These are phyloP conservation scores for Anguilla rostrata DNA, from an alignment of 2,113 vertebrate genomes.

Conservation along the genomic window DNA sequence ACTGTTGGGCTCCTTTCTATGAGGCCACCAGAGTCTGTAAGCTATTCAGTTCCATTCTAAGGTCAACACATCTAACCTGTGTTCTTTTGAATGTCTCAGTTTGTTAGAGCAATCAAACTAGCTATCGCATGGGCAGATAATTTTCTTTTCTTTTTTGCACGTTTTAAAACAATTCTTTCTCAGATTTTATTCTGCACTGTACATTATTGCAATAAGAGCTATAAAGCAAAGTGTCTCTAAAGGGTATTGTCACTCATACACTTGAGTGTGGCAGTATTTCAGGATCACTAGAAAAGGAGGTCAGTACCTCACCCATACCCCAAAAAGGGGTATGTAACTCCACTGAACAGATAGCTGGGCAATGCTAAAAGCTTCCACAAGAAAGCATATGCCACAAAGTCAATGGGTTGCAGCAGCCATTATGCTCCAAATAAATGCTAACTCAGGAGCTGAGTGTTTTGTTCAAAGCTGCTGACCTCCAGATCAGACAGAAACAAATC, in stretches of 20 bases:
- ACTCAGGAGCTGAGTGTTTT: background rate
- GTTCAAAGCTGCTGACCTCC: background rate
- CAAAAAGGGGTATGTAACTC: background rate
- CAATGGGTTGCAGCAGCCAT: background rate
- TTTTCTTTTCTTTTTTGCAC: background rate
- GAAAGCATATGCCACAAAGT: background rate
- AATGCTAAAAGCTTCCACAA: background rate
- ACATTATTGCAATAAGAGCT: background rate
- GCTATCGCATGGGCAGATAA: background rate
- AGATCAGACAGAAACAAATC: background rate
- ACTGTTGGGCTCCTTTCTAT: too few relatives aligned
- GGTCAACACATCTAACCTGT: background rate
- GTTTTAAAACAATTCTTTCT: background rate
- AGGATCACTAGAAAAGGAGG: background rate
- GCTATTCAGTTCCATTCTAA: background rate
- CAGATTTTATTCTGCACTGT: background rate
- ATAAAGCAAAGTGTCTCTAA: background rate
- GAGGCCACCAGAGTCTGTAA: background rate
- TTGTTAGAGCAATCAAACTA: background rate
- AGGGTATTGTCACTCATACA: background rate
- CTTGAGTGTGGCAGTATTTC: background rate
- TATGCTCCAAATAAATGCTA: background rate
- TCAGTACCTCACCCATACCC: background rate
- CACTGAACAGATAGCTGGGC: background rate
- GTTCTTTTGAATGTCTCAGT: background rate